Conservation (phyloP, 1,140 invertebrate genomes). For the Paramacrobiotus metropolitanus region DNA sequence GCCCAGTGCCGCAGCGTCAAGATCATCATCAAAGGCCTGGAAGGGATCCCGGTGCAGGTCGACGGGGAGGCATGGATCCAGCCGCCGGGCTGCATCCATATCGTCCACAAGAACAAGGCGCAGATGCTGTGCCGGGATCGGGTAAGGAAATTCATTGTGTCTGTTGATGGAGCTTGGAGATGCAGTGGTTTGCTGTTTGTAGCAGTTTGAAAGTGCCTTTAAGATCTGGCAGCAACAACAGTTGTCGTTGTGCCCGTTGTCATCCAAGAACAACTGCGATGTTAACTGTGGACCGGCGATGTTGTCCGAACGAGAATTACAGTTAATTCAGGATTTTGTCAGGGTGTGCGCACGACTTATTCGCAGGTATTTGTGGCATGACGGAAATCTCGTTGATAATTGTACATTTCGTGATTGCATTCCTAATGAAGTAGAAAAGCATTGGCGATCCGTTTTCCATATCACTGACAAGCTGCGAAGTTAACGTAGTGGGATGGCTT, state of each 20-base stretch:
- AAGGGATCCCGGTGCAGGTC: conserved; percentile 48
- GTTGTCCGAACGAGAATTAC: not conserved
- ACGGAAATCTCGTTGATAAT: not conserved
- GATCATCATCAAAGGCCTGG: conserved; percentile 63
- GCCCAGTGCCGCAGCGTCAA: conserved; percentile 84
- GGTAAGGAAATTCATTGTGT: conserved; percentile 24
- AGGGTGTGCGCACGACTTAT: conserved; percentile 17
- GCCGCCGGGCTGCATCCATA: conserved; percentile 75
- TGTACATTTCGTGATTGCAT: too few relatives aligned
- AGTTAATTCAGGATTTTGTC: not conserved
- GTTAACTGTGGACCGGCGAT: not conserved
- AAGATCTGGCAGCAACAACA: conserved; percentile 85
- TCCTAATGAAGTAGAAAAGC: too few relatives aligned
- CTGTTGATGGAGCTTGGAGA: not conserved
- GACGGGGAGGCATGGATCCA: conserved; percentile 97
- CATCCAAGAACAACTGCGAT: not conserved
- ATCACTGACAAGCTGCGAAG: too few relatives aligned
- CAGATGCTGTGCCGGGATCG: conserved; percentile 79
- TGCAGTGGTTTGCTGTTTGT: too few relatives aligned
- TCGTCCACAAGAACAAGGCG: conserved; percentile 84
- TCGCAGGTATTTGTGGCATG: conserved; percentile 11
- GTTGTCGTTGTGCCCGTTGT: conserved; percentile 24
- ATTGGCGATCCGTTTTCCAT: too few relatives aligned
- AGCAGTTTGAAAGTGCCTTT: conserved; percentile 62
- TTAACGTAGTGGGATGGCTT: too few relatives aligned